Base-by-base conservation (phyloP, 2,888 invertebrate genomes). In the Gortyna flavago region DNA sequence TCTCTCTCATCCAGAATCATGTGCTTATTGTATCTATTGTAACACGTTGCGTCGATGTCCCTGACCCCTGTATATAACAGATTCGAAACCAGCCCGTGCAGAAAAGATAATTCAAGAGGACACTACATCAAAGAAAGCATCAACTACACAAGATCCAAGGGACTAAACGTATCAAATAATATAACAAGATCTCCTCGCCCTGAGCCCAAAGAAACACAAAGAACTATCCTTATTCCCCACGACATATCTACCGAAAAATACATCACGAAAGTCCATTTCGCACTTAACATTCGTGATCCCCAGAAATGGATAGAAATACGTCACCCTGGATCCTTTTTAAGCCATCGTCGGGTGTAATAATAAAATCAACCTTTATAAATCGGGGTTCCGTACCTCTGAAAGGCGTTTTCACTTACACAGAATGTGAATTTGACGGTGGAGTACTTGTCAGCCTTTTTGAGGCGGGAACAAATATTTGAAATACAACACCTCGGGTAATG, bases 291-390 rank as follows among this genome's bases (percentile, higher is more conserved):
- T 70, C 51, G 70, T 25, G 32, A 59, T 41, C 72, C 64, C 54
- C 25, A 81, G 83, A 66, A 85, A 85, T 75, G 72, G 69, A 72
- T 71, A 72, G 72, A 64, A 67, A 77, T 78, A 32, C 78, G 72
- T 81, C 65, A 78, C 67, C 25, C 48, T 11, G 21, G 68, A 65
- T 74, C 75, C 82, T 62, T 85, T 84, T 79, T 74, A 70, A 74
- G 32, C 69, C 68, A 62, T 73, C 38, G 54, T 8, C n/a, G 75
- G 67, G 75, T 69, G 64, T 84, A 78, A 82, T 87, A 87, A 87
- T 82, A 86, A 80, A 87, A 86, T 86, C 80, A 80, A 48, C 75
- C 72, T 71, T 66, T 86, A 74, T 78, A 76, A 79, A 75, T 72
- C 85, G 68, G 68, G 75, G 81, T 70, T 62, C 71, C 72, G 59